Evolutionary conservation across 2,797 vertebrate species (phyloP).

Genomic region (Hydrolagus colliei): DNA sequence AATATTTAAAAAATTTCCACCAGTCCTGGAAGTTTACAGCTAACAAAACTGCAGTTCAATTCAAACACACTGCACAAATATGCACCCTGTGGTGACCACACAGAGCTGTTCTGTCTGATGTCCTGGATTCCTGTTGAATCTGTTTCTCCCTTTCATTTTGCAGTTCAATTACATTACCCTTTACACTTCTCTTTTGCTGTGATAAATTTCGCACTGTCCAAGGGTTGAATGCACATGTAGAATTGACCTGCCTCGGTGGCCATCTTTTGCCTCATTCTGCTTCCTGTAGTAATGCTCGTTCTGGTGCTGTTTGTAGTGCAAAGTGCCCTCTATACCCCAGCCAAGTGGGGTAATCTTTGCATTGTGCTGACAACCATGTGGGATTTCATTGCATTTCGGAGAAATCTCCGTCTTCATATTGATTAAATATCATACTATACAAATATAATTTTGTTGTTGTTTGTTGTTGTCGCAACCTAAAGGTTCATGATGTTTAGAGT

Average conservation of each 20-base stretch:
- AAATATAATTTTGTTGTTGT: neutral
- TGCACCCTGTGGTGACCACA: constrained; percentile 10
- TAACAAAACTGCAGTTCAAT: constrained; percentile 10
- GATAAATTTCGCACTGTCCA: constrained; percentile 20
- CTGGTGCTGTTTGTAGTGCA: neutral
- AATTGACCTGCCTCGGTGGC: constrained; percentile 8
- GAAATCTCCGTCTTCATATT: neutral
- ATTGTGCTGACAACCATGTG: neutral
- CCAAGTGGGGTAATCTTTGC: neutral
- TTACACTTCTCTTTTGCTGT: neutral
- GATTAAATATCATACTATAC: constrained; percentile 4
- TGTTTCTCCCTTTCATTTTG: constrained; percentile 12
- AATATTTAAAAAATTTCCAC: constrained; percentile 11
- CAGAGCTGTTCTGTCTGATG: constrained; percentile 22
- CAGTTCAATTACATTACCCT: constrained; percentile 27
- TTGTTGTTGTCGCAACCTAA: neutral
- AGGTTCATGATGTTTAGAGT: neutral
- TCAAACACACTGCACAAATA: neutral
- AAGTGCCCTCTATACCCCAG: neutral
- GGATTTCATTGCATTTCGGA: neutral
- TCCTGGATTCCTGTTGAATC: constrained; percentile 16
- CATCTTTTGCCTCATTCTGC: neutral
- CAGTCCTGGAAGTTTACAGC: constrained; percentile 23
- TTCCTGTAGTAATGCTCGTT: neutral
- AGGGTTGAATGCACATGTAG: constrained; percentile 14